phyloP scores from a whole-genome alignment of 92 coral and sea anemone species.

The Porites evermanni region DNA sequence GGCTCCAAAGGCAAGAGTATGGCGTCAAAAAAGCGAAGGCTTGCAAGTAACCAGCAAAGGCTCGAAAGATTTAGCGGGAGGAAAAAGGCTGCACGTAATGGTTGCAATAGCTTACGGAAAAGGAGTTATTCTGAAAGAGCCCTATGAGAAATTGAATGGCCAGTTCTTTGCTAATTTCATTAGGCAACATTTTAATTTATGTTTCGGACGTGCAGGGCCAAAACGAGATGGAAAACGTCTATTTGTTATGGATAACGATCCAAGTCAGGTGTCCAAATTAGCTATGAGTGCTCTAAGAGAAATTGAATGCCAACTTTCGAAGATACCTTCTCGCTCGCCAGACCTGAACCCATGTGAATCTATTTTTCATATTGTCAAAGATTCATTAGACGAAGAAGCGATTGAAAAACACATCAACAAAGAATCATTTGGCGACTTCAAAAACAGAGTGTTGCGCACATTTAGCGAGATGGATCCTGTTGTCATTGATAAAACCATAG shows the following conservation, averaged over 20 bases:
- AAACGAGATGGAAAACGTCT: slow-evolving; percentile 8
- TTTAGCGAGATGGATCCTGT: slow-evolving; percentile 23
- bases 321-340: slow-evolving; percentile 43
- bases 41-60: slow-evolving; percentile 63
- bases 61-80: slow-evolving; percentile 67
- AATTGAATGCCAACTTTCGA: slow-evolving; percentile 48
- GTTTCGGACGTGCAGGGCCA: slow-evolving; percentile 63
- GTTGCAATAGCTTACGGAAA: slow-evolving; percentile 68
- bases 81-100: slow-evolving; percentile 60
- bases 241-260: too few species aligned
- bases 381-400: slow-evolving; percentile 5
- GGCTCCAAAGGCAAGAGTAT: slow-evolving; percentile 46
- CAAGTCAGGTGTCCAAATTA: slow-evolving; percentile 28
- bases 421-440: slow-evolving; percentile 54
- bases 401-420: slow-evolving; percentile 19
- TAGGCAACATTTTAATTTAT: slow-evolving; percentile 58
- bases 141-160: slow-evolving; percentile 62
- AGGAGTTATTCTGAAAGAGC: slow-evolving; percentile 53
- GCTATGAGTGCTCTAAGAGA: slow-evolving; percentile 49
- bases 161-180: slow-evolving; percentile 56
- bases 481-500: slow-evolving; percentile 38
- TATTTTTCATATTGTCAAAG: slow-evolving; percentile 51
- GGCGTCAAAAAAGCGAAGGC: slow-evolving; percentile 56
- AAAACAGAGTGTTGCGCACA: slow-evolving; percentile 43
- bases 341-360: slow-evolving; percentile 53